Evolutionary conservation across 2,888 invertebrate species (phyloP), one percentile per base, ranked within the genome.

Genomic region (Polymixis lichenea): DNA sequence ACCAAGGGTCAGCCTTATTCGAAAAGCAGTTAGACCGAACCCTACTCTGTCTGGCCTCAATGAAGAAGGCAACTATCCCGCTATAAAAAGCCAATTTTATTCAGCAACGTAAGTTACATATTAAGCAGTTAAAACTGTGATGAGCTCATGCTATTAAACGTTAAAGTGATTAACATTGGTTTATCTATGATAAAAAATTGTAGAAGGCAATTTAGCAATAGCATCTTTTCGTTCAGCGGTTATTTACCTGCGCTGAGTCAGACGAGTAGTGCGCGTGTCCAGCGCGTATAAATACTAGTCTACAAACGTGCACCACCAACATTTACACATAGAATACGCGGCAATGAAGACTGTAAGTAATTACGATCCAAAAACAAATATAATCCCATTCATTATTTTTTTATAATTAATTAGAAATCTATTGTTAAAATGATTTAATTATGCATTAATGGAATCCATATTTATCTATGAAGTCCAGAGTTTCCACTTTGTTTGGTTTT

Each of bases 341-440:
- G 94, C 90, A 89, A 95, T 95, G 95, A 95, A 95, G 90, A 93
- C 93, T 82, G 95, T 95, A 84, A 95, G 95, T 94, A 89, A 55
- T 55, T 32, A 69, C 25, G 13, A 76, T 65, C 43, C 1, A 22
- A 49, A 65, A 58, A 64, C 28, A 51, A 61, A 62, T 51, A 43
- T 38, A 73, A 28, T 56, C 0, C 13, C 15, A 19, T 22, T 22
- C 3, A 38, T 38, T 38, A 5, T 46, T 13, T 1, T 46, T 46
- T 46, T 43, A n/a, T 43, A 8, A 11, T 13, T 46, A 11, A 46
- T 46, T 46, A 46, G 1, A 46, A 46, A 46, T 13, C 43, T 13
- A 46, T 46, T 46, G 11, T 46, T 11, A 11, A 46, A 46, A 46
- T 46, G 43, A 6, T 46, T 46, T 46, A 46, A 46, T 46, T 11